A percentile compares a stretch with the other conserved stretches of the same genome.
Evolutionary conservation across 2,113 vertebrate species (phyloP).

Genomic region (Propithecus coquereli): DNA sequence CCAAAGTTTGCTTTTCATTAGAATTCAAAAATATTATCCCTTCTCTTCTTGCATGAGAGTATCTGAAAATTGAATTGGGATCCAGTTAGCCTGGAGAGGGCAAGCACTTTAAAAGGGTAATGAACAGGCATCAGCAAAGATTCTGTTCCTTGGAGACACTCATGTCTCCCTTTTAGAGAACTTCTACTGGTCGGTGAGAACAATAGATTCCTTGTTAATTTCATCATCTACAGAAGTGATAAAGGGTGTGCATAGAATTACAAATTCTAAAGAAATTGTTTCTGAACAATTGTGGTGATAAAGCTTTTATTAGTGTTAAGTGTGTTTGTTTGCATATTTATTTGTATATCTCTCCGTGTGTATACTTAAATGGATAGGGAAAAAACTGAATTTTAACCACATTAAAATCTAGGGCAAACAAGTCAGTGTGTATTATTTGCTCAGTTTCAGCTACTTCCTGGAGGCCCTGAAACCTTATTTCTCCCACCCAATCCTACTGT

Average conservation of each 20-base stretch:
- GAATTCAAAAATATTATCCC: not conserved
- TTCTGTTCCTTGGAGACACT: not conserved
- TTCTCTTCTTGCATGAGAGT: not conserved
- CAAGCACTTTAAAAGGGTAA: not conserved
- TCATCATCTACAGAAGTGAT: not conserved
- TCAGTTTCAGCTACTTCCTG: not conserved
- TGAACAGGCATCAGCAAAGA: not conserved
- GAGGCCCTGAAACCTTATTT: not conserved
- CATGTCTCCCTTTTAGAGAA: not conserved
- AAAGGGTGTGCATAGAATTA: not conserved
- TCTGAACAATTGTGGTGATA: not conserved
- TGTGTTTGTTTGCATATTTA: not conserved
- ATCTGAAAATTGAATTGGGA: not conserved
- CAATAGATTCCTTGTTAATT: not conserved
- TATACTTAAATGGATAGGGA: not conserved
- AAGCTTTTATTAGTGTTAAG: not conserved
- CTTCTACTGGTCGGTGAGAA: not conserved
- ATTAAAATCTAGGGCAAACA: not conserved
- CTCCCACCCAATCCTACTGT: not conserved
- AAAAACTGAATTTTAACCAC: not conserved
- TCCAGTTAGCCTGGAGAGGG: not conserved
- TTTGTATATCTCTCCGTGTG: rapidly evolving
- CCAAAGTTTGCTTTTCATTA: not conserved
- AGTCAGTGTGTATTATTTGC: not conserved
- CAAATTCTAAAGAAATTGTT: not conserved